A percentile compares a stretch with the other conserved stretches of the same genome.
These are phyloP conservation scores for Morpho achilles DNA, from an alignment of 2,888 invertebrate species.

Conservation along the genomic window DNA sequence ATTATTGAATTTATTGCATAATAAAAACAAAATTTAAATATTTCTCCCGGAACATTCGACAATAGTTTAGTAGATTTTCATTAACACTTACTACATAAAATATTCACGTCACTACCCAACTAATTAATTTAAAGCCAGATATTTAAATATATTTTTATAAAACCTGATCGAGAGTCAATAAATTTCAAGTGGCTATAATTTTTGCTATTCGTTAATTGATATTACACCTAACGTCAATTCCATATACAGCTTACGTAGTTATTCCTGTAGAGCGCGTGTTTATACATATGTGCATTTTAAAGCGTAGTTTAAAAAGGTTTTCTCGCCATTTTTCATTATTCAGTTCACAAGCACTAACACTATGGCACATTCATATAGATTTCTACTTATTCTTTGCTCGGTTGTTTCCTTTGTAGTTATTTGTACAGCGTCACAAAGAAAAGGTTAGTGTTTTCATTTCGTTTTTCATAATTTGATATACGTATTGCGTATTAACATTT, in stretches of 20 bases:
- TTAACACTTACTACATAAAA: no score
- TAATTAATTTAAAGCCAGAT: no score
- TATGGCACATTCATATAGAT: conserved; percentile 6
- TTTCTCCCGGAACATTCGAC: no score
- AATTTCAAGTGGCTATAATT: no score
- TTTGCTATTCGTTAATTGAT: no score
- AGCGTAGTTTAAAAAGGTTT: neutral
- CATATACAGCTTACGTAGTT: conserved; percentile 11
- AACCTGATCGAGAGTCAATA: no score
- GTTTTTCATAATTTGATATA: neutral
- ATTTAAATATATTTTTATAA: no score
- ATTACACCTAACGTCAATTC: conserved; percentile 5
- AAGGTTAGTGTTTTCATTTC: conserved; percentile 12
- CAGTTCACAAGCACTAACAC: neutral
- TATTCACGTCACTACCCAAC: no score
- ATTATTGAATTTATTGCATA: no score
- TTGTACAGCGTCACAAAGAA: neutral
- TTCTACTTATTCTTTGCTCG: conserved; percentile 9
- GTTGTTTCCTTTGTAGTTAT: conserved; percentile 2
- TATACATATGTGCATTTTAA: conserved; percentile 5
- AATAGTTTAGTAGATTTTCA: no score
- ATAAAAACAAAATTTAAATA: no score
- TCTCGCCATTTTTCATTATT: conserved; percentile 6
- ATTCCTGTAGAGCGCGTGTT: neutral
- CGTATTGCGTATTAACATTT: no score